Evolutionary conservation across 2,888 invertebrate genomes (phyloP).

Genomic region (Sisyra nigra): DNA sequence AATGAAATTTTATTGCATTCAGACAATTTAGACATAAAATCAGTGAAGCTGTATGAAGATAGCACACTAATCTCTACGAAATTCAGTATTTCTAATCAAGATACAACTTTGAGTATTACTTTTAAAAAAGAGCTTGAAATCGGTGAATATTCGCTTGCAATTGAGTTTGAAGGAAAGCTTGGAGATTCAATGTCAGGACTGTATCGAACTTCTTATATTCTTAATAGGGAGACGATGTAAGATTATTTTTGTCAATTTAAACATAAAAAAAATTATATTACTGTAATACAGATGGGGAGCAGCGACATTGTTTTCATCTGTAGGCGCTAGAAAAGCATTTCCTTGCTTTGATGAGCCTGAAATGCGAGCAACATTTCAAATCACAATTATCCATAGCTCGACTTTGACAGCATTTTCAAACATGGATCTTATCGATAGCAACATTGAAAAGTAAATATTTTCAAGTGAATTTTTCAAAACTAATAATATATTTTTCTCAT

Average conservation of each 20-base stretch:
- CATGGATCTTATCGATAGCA: not conserved
- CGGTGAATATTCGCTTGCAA: slow-evolving; percentile 25
- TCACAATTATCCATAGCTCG: slow-evolving; percentile 24
- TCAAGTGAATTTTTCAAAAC: too few relatives aligned
- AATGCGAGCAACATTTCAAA: slow-evolving; percentile 24
- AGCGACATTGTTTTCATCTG: slow-evolving; percentile 56
- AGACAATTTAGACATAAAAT: slow-evolving; percentile 1
- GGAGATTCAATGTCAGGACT: not conserved
- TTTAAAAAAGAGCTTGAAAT: slow-evolving; percentile 19
- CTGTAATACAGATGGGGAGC: slow-evolving; percentile 32
- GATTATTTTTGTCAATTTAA: too few relatives aligned
- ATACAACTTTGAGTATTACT: too few relatives aligned
- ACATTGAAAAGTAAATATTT: too few relatives aligned
- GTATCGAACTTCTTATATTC: not conserved
- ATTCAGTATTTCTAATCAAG: too few relatives aligned
- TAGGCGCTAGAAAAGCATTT: slow-evolving; percentile 51
- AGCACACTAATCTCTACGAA: too few relatives aligned
- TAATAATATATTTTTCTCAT: too few relatives aligned
- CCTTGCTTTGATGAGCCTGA: slow-evolving; percentile 61
- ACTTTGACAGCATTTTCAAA: not conserved
- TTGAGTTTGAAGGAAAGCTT: slow-evolving; percentile 15
- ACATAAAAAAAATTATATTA: too few relatives aligned
- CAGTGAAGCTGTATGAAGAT: slow-evolving; percentile 5
- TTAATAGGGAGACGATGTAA: slow-evolving; percentile 13
- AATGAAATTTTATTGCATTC: too few relatives aligned